A percentile compares a stretch with the other conserved stretches of the same genome.
Evolutionary conservation across 2,888 invertebrate species (phyloP).

Genomic region (Crematogaster levior): DNA sequence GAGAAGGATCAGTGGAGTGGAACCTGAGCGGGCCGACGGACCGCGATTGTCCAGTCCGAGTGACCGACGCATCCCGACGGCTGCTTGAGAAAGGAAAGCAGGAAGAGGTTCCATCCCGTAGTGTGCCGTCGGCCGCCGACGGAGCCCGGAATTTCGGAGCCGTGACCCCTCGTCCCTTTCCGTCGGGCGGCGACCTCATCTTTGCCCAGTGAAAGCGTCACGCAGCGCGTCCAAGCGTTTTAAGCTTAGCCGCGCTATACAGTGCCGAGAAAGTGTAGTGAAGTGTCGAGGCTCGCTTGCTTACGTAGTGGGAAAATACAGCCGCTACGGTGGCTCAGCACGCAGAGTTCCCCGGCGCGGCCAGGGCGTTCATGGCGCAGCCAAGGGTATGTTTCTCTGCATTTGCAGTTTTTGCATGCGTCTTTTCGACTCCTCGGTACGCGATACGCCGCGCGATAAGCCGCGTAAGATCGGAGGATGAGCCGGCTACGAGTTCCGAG

Average conservation of each 20-base stretch:
- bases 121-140: slow-evolving; percentile 23
- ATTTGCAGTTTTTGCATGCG: neutral
- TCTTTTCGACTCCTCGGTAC: neutral
- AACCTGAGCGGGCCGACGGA: slow-evolving; percentile 12
- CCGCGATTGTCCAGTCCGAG: neutral
- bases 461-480: too few species aligned
- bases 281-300: slow-evolving; percentile 75
- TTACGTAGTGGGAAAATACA: slow-evolving; percentile 84
- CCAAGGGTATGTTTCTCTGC: slow-evolving; percentile 91
- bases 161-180: neutral
- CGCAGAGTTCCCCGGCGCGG: slow-evolving; percentile 88
- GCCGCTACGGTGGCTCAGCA: slow-evolving; percentile 87
- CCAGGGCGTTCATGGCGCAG: slow-evolving; percentile 95
- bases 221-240: slow-evolving; percentile 45
- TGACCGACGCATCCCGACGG: neutral
- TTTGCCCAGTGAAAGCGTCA: slow-evolving; percentile 7
- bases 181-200: slow-evolving; percentile 12
- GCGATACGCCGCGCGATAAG: neutral
- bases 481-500: too few species aligned
- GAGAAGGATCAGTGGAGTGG: neutral
- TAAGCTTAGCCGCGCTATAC: slow-evolving; percentile 40
- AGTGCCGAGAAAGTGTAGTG: slow-evolving; percentile 69
- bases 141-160: neutral
- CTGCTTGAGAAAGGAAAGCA: neutral
- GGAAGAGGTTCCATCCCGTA: neutral